Conservation (phyloP, 2,888 invertebrate genomes). For the Polyploca ridens region DNA sequence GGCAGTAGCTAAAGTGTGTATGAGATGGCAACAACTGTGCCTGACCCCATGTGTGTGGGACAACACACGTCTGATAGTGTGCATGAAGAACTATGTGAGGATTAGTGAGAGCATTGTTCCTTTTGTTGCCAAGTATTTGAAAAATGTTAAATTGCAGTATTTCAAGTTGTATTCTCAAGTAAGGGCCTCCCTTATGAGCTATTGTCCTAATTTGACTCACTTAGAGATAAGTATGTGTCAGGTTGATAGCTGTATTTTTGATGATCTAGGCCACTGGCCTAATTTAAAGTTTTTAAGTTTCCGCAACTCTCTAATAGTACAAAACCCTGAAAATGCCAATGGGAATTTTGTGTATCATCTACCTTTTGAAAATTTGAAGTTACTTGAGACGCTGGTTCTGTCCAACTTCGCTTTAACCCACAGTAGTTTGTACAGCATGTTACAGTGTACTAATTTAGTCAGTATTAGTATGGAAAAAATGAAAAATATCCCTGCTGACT, state of each 20-base stretch:
- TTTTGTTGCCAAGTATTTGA: slow-evolving; percentile 80
- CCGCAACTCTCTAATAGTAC: slow-evolving; percentile 79
- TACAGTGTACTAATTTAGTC: slow-evolving; percentile 75
- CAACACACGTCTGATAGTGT: slow-evolving; percentile 79
- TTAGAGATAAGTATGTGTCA: slow-evolving; percentile 84
- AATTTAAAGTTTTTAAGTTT: slow-evolving; percentile 81
- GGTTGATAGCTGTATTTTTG: slow-evolving; percentile 82
- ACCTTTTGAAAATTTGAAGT: slow-evolving; percentile 77
- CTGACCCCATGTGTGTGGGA: slow-evolving; percentile 81
- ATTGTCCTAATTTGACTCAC: slow-evolving; percentile 81
- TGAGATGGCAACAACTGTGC: slow-evolving; percentile 79
- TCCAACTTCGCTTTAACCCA: slow-evolving; percentile 81
- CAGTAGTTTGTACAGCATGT: slow-evolving; percentile 76
- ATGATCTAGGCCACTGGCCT: slow-evolving; percentile 79
- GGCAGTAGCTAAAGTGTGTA: slow-evolving; percentile 77
- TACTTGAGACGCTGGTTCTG: slow-evolving; percentile 73
- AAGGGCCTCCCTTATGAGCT: slow-evolving; percentile 75
- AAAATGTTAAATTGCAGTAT: slow-evolving; percentile 82
- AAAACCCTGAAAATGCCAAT: slow-evolving; percentile 74
- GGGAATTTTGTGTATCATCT: slow-evolving; percentile 79
- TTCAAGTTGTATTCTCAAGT: slow-evolving; percentile 82
- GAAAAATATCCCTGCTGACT: slow-evolving; percentile 81
- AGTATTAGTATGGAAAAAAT: slow-evolving; percentile 83
- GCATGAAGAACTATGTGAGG: slow-evolving; percentile 82
- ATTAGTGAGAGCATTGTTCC: slow-evolving; percentile 81